Percentiles rank a stretch among this genome's conserved stretches.
These are phyloP conservation scores for Madoqua kirkii DNA, from an alignment of 2,113 vertebrate species.

Conservation along the genomic window DNA sequence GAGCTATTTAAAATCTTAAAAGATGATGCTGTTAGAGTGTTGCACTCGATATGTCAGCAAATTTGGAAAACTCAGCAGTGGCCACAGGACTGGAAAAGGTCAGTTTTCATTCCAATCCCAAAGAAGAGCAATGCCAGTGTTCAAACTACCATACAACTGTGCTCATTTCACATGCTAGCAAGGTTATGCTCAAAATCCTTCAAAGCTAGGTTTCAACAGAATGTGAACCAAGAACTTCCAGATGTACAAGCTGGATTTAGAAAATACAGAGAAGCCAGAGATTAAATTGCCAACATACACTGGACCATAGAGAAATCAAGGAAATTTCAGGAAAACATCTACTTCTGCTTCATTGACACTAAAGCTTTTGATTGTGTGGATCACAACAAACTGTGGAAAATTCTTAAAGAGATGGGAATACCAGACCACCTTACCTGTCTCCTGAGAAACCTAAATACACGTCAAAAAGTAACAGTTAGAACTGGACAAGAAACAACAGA, in stretches of 20 bases:
- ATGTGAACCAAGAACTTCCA: not conserved
- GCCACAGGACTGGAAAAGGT: not conserved
- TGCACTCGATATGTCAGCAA: not conserved
- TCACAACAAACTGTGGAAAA: not conserved
- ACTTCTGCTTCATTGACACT: not conserved
- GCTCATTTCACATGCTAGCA: not conserved
- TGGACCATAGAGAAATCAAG: not conserved
- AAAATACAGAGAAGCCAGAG: not conserved
- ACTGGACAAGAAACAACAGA: not conserved
- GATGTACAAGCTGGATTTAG: not conserved
- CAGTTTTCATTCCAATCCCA: not conserved
- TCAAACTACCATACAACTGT: not conserved
- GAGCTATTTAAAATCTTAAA: not conserved
- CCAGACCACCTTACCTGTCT: not conserved
- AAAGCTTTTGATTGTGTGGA: not conserved
- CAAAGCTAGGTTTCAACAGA: not conserved
- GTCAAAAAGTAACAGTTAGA: not conserved
- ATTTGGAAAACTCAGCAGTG: not conserved
- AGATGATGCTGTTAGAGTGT: not conserved
- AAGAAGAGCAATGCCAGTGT: not conserved
- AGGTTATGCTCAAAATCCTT: not conserved
- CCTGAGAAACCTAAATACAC: not conserved
- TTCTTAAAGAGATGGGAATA: not conserved
- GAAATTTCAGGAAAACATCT: not conserved
- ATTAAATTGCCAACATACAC: not conserved